A percentile compares a stretch with the other conserved stretches of the same genome.
These are phyloP conservation scores for Metopolophium dirhodum DNA, from an alignment of 1,140 invertebrate species.

Conservation along the genomic window DNA sequence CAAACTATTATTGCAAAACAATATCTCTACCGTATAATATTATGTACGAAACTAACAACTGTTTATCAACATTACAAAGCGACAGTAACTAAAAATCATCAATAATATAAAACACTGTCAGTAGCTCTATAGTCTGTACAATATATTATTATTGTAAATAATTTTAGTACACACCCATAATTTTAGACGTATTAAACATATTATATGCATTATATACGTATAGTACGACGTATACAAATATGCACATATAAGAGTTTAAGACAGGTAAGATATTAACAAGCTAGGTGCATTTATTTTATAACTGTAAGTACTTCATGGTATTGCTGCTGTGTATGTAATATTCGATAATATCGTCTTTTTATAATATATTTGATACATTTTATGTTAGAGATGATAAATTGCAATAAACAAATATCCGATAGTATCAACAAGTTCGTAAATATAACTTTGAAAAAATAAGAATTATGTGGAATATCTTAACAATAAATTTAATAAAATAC, in stretches of 20 bases:
- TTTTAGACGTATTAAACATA: neutral
- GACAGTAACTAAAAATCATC: neutral
- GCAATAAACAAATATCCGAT: neutral
- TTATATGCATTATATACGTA: too few species aligned
- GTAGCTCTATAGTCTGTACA: neutral
- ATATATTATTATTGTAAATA: neutral
- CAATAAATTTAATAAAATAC: neutral
- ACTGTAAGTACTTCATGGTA: neutral
- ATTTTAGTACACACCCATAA: neutral
- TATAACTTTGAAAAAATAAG: neutral
- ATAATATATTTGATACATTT: neutral
- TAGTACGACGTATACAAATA: too few species aligned
- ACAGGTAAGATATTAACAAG: neutral
- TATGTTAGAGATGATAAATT: neutral
- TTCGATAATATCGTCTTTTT: neutral
- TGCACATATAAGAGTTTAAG: too few species aligned
- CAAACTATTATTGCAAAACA: neutral
- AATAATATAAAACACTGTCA: neutral
- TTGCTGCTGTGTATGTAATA: neutral
- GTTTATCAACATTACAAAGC: neutral
- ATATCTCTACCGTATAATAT: rapidly evolving
- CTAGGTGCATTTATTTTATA: neutral
- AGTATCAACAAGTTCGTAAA: neutral
- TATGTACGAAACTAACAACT: neutral
- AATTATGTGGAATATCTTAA: neutral